These are phyloP conservation scores for Hassar affinis DNA, from an alignment of 2,113 vertebrate species.

Conservation along the genomic window DNA sequence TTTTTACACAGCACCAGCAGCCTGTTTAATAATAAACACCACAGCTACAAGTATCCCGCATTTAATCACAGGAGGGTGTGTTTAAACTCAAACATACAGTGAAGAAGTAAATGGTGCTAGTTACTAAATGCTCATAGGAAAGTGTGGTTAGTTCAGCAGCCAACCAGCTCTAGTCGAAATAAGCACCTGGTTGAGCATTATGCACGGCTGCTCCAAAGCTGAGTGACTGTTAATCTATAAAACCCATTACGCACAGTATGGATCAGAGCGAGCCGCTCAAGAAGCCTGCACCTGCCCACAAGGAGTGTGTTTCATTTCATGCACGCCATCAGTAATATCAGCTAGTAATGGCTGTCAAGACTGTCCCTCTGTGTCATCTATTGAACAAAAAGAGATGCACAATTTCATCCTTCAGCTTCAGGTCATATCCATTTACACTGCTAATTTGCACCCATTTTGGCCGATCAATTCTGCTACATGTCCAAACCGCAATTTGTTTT, in stretches of 20 bases:
- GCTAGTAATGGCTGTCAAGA: neutral
- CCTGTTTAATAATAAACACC: neutral
- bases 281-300: constrained; percentile 20
- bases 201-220: constrained; percentile 31
- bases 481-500: constrained; percentile 11
- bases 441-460: constrained; percentile 17
- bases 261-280: constrained; percentile 29
- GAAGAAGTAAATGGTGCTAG: neutral
- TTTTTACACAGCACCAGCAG: neutral
- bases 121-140: constrained; percentile 15
- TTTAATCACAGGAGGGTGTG: neutral
- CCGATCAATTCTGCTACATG: constrained; percentile 25
- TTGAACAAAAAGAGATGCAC: neutral
- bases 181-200: constrained; percentile 48
- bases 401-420: constrained; percentile 4
- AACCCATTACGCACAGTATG: constrained; percentile 47
- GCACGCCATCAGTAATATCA: constrained; percentile 11
- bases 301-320: constrained; percentile 12
- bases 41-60: neutral
- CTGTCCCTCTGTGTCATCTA: neutral
- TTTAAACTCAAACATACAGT: neutral
- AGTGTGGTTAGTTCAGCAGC: constrained; percentile 41
- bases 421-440: constrained; percentile 12
- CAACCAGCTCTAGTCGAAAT: constrained; percentile 17
- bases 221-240: constrained; percentile 57